Evolutionary conservation across 2,113 vertebrate species (phyloP), one percentile per base, ranked within the genome.

Genomic region (Brachyistius frenatus): DNA sequence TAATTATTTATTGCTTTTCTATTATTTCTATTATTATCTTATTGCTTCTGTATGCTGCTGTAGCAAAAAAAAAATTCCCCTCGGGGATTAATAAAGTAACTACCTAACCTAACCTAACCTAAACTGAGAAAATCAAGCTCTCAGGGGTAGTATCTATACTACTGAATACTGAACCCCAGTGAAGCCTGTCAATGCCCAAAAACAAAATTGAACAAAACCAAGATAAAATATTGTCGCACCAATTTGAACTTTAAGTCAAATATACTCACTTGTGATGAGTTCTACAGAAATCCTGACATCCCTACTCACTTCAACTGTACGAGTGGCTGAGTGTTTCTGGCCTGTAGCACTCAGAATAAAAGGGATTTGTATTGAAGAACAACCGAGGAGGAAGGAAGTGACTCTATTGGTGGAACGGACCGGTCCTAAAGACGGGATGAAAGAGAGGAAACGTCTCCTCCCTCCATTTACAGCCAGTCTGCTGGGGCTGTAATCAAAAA

Each of bases 181-280:
- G 8, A 44, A 10, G 8, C 41, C 41, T 44, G 9, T 10, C 11
- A 10, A 11, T 44, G 41, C 11, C 4, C 41, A 44, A 44, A 44
- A 44, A 44, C 8, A 44, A 44, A 5, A 10, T 44, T 10, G 8
- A 10, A 44, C 41, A 10, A 44, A 44, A 44, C 11, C 41, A 44
- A 10, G 11, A 11, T 11, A 11, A 10, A 44, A 6, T 10, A 44
- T 2, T 44, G 8, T 44, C 41, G 8, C 41, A 10, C 9, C 8
- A 5, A 13, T 33, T 6, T 37, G 36, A 57, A 3, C 23, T 32
- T 2, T 9, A 63, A 72, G 7, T 44, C 0, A 57, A 65, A 32
- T 14, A 5, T 68, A 93, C 91, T 94, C 83, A 94, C 93, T 84
- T 72, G 35, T 81, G 56, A 5, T 1, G 71, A 57, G 3, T 41